phyloP scores from a whole-genome alignment of 37 sponge, comb jelly and placozoan species.

The Agelas oroides region DNA sequence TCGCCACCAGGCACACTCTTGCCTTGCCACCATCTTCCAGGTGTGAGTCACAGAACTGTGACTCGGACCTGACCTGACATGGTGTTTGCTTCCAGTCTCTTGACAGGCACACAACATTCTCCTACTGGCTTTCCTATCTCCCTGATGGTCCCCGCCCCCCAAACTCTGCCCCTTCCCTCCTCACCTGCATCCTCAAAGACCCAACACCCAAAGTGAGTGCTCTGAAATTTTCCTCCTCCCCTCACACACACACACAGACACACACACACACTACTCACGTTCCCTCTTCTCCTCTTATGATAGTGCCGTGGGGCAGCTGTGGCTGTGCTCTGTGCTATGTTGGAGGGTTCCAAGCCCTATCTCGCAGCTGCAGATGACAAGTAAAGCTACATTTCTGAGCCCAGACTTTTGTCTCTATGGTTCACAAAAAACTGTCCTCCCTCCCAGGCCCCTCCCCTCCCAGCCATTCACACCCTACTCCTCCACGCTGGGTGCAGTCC shows the following conservation, averaged over 20 bases:
- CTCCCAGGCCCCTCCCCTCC: conserved; percentile 17
- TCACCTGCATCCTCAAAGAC: conserved; percentile 51
- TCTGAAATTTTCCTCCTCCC: background rate
- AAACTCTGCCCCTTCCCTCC: conserved; percentile 47
- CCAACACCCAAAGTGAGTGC: conserved; percentile 36
- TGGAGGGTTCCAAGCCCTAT: conserved; percentile 59
- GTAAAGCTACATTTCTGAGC: conserved; percentile 18
- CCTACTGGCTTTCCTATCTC: conserved; percentile 64
- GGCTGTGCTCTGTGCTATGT: conserved; percentile 48
- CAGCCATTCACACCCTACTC: conserved; percentile 53
- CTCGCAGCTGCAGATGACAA: conserved; percentile 68
- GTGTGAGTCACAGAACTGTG: background rate
- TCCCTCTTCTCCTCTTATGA: background rate
- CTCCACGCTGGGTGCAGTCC: conserved; percentile 62
- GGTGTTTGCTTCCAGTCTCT: background rate
- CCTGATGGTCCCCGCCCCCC: conserved; percentile 65
- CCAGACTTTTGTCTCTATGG: background rate
- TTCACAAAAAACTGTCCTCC: background rate
- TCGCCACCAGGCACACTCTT: conserved; percentile 28
- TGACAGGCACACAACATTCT: conserved; percentile 56
- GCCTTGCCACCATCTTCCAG: conserved; percentile 31
- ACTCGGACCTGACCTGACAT: background rate
- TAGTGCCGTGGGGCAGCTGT: conserved; percentile 66
- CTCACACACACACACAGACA: background rate
- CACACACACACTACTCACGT: background rate